Percentiles rank a stretch among this genome's conserved stretches.
Evolutionary conservation across 2,113 vertebrate species (phyloP).

Genomic region (Elaphurus davidianus): DNA sequence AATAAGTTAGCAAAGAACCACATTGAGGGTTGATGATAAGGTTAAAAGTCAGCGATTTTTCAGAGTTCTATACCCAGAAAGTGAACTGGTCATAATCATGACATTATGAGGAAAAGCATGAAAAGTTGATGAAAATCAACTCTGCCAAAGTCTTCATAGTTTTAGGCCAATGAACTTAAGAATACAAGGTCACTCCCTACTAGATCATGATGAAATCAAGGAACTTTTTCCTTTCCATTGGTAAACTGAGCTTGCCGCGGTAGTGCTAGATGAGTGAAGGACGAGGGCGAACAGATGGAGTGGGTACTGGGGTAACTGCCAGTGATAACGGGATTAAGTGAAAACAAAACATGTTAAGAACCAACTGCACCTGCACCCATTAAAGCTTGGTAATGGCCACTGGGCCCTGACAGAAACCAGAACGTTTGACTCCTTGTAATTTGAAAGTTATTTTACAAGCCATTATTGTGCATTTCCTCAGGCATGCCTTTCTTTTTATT

Average conservation of each 20-base stretch:
- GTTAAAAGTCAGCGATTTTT: not conserved
- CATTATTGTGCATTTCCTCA: constrained; percentile 69
- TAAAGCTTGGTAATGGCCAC: constrained; percentile 51
- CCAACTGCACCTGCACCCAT: constrained; percentile 71
- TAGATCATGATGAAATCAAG: not conserved
- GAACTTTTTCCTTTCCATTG: not conserved
- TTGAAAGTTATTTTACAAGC: constrained; percentile 78
- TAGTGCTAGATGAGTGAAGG: not conserved
- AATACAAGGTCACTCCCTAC: not conserved
- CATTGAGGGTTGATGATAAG: not conserved
- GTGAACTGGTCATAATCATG: not conserved
- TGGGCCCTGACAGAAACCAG: constrained; percentile 66
- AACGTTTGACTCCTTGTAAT: constrained; percentile 55
- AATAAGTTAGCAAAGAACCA: not conserved
- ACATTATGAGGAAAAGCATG: not conserved
- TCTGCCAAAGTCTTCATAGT: not conserved
- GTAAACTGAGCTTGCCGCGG: not conserved
- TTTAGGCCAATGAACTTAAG: not conserved
- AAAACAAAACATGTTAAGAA: constrained; percentile 59
- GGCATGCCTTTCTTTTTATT: constrained; percentile 48
- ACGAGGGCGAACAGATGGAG: not conserved
- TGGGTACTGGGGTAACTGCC: not conserved
- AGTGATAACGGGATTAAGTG: constrained; percentile 63
- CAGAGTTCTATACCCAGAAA: not conserved
- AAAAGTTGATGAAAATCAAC: not conserved